Evolutionary conservation across 2,113 vertebrate genomes (phyloP), one percentile per base, ranked within the genome.

Genomic region (Aleadryas rufinucha): DNA sequence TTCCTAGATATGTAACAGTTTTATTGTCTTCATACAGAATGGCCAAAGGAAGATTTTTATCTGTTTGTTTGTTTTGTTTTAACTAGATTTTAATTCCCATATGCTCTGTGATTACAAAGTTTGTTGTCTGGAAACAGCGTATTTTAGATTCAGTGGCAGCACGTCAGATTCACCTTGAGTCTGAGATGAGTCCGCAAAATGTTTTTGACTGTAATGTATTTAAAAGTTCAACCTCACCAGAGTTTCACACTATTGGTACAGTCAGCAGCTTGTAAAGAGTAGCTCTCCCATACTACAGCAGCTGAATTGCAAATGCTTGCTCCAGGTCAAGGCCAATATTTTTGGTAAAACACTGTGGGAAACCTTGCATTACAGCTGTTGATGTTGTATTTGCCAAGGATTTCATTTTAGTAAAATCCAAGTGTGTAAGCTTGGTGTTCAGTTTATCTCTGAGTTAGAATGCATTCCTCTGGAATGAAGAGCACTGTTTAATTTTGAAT

Each of bases 251-350:
- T 69, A 7, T 84, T 78, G 59, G 57, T 76, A 75, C 56, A 91
- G 86, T 92, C 95, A 96, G 95, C 90, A 95, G 30, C 66, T 96
- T 84, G 24, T 60, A 35, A 71, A 93, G 64, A 18, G 17, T 52
- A 76, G 71, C 41, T 97, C 76, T 96, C 66, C 77, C n/a, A 1
- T 85, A 26, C 65, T 95, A 26, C 41, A 41, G 47, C 93, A 95
- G 91, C 91, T 86, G 87, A 94, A 95, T 78, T 95, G 86, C 70
- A 93, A 87, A 60, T 78, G 42, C 63, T 90, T 87, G 13, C 65
- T 93, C 81, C n/a, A 64, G 69, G 84, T 95, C 86, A 89, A 82
- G 91, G 81, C 80, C 80, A 83, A 76, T 77, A 53, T 87, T 75
- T 97, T 90, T 82, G 70, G 65, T 96, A 41, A 91, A 93, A 87